These are phyloP conservation scores for Geotria australis DNA, from an alignment of 2,797 vertebrate genomes.

Conservation along the genomic window DNA sequence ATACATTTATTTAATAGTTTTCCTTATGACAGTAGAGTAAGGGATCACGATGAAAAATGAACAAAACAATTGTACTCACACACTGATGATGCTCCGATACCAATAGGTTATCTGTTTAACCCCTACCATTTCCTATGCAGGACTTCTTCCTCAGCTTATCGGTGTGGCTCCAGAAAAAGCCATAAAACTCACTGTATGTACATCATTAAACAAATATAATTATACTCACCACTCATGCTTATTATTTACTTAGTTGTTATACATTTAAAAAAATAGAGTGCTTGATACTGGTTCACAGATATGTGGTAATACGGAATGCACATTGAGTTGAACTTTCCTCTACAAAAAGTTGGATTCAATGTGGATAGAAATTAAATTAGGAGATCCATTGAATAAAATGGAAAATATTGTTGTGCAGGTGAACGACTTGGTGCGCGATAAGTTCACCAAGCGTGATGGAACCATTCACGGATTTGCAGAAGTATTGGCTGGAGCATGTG, in stretches of 20 bases:
- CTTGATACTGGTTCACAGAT: too few relatives aligned
- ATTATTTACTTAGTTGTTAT: not conserved
- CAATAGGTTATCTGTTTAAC: not conserved
- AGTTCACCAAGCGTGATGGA: constrained; percentile 46
- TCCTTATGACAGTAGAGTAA: too few relatives aligned
- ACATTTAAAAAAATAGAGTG: too few relatives aligned
- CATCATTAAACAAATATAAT: constrained; percentile 6
- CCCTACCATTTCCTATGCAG: constrained; percentile 13
- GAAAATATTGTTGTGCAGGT: constrained; percentile 20
- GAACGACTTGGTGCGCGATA: constrained; percentile 91
- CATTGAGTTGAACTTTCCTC: too few relatives aligned
- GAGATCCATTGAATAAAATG: too few relatives aligned
- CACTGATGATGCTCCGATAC: too few relatives aligned
- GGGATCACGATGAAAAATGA: too few relatives aligned
- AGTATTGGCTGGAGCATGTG: constrained; percentile 56
- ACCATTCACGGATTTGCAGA: constrained; percentile 43
- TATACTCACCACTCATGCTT: constrained; percentile 4
- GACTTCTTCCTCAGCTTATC: constrained; percentile 83
- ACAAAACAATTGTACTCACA: too few relatives aligned
- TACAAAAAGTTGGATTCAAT: too few relatives aligned
- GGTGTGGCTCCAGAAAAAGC: constrained; percentile 94
- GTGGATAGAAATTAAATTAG: too few relatives aligned
- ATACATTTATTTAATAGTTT: too few relatives aligned
- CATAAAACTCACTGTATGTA: constrained; percentile 93
- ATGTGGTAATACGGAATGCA: too few relatives aligned